Conservation (phyloP, 1,140 invertebrate species). For the Parasteatoda tepidariorum region DNA sequence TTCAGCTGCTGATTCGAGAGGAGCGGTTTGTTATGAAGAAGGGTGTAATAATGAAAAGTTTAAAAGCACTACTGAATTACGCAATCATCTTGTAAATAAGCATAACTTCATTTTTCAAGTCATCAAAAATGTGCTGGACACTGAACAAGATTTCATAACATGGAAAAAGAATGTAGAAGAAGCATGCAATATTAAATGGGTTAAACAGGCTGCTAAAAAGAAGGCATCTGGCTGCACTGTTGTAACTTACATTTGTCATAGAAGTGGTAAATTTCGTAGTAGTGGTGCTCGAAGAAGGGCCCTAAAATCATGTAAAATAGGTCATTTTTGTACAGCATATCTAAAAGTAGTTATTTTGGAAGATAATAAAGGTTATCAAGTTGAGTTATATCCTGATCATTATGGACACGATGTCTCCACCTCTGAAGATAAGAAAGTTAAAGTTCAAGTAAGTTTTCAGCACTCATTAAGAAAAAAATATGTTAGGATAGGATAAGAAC, state of each 20-base stretch:
- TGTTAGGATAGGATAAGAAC: too few relatives aligned
- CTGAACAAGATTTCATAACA: constrained; percentile 39
- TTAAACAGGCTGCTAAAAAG: constrained; percentile 54
- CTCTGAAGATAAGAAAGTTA: constrained; percentile 52
- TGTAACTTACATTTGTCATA: constrained; percentile 47
- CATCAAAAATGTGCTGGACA: constrained; percentile 48
- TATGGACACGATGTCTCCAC: constrained; percentile 50
- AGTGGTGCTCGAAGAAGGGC: constrained; percentile 35
- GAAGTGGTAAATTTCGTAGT: constrained; percentile 44
- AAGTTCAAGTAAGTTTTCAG: constrained; percentile 45
- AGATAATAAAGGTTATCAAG: constrained; percentile 40
- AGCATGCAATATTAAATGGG: constrained; percentile 54
- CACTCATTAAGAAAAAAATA: neutral
- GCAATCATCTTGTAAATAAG: constrained; percentile 53
- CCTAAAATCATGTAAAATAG: constrained; percentile 49
- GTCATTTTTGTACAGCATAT: constrained; percentile 51
- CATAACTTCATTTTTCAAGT: constrained; percentile 55
- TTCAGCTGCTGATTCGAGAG: constrained; percentile 34
- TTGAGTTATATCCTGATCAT: constrained; percentile 50
- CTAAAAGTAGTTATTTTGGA: constrained; percentile 46
- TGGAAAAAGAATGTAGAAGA: constrained; percentile 56
- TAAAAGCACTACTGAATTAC: constrained; percentile 44
- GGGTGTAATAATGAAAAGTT: constrained; percentile 55
- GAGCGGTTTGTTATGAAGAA: constrained; percentile 53
- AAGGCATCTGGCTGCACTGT: constrained; percentile 51